phyloP scores from a whole-genome alignment of 1,140 invertebrate genomes.

The Neodiprion virginianus region DNA sequence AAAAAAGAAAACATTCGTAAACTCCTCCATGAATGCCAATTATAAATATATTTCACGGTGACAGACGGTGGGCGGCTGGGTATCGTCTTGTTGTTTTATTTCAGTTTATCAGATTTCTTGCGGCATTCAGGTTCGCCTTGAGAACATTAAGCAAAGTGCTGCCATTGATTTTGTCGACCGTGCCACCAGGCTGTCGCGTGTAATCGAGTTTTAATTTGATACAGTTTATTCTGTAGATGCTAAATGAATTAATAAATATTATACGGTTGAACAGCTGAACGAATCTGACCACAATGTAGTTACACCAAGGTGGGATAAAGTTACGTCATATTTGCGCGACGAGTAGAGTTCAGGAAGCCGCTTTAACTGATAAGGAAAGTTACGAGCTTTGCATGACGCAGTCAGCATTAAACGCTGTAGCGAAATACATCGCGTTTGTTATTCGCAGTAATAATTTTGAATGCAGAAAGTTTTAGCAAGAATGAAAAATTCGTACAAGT shows the following conservation, averaged over 20 bases:
- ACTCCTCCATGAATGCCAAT: not conserved
- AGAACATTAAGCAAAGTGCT: slow-evolving; percentile 1
- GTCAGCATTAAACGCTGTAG: too few relatives aligned
- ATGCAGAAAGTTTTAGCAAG: too few relatives aligned
- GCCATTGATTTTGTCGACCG: not conserved
- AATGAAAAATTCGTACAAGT: too few relatives aligned
- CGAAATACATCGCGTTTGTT: too few relatives aligned
- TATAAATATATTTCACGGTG: slow-evolving; percentile 5
- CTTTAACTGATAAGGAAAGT: not conserved
- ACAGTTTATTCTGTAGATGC: not conserved
- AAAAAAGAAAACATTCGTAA: not conserved
- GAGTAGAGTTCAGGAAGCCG: not conserved
- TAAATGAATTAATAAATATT: not conserved
- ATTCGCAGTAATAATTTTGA: too few relatives aligned
- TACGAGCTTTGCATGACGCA: too few relatives aligned
- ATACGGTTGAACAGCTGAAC: not conserved
- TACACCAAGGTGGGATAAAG: not conserved
- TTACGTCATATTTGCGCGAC: not conserved
- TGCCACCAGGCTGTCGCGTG: not conserved
- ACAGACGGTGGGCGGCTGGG: not conserved
- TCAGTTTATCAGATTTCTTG: not conserved
- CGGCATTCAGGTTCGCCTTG: not conserved
- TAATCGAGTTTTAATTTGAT: slow-evolving; percentile 6
- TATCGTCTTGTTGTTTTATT: not conserved
- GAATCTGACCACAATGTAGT: not conserved